Percentiles rank a stretch among this genome's conserved stretches.
phyloP scores from a whole-genome alignment of 2,888 invertebrate genomes.

The Tridacna gigas region DNA sequence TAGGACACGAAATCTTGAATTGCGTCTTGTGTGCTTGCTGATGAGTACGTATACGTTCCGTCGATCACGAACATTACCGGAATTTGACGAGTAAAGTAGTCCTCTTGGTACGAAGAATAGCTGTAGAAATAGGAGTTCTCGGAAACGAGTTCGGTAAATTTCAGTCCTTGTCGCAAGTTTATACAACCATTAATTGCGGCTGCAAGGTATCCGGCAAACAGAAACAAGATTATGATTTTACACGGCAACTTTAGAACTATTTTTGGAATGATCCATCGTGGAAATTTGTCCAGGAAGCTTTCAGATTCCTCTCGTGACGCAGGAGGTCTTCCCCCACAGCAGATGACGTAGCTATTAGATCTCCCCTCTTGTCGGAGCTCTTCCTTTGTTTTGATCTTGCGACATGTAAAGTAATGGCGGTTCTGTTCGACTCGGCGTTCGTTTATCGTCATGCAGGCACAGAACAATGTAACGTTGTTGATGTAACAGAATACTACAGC shows the following conservation, averaged over 20 bases:
- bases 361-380: conserved; percentile 22
- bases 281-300: conserved; percentile 66
- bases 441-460: conserved; percentile 61
- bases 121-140: conserved; percentile 62
- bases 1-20: conserved; percentile 30
- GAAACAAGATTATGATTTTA: conserved; percentile 60
- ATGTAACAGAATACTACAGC: conserved; percentile 65
- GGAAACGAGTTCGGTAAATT: conserved; percentile 47
- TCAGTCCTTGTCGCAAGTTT: conserved; percentile 57
- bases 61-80: conserved; percentile 47
- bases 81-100: conserved; percentile 28
- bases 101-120: conserved; percentile 43
- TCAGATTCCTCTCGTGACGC: conserved; percentile 60
- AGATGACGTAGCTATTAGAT: conserved; percentile 31
- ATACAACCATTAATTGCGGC: conserved; percentile 52
- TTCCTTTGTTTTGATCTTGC: conserved; percentile 31
- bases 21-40: conserved; percentile 9
- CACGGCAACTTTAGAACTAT: conserved; percentile 54
- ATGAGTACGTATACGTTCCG: conserved; percentile 37
- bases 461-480: conserved; percentile 68
- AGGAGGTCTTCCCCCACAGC: conserved; percentile 47
- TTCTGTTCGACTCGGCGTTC: conserved; percentile 85
- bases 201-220: conserved; percentile 69
- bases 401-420: conserved; percentile 41
- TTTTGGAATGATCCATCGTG: conserved; percentile 65